Evolutionary conservation across 1,140 invertebrate species (phyloP).

Genomic region (Bombus sibiricus): DNA sequence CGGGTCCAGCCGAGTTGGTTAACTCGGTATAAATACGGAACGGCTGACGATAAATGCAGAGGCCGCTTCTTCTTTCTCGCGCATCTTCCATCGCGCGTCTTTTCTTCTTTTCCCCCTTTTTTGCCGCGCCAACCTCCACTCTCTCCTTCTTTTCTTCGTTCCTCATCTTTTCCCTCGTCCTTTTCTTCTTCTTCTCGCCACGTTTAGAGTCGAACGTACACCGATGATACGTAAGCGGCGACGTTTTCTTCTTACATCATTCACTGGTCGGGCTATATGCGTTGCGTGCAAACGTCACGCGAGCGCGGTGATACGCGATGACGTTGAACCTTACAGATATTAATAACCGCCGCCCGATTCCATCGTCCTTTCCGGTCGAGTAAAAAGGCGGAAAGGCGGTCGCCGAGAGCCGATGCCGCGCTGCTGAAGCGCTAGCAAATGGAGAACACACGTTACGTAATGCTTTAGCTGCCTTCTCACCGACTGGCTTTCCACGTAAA

Average conservation of each 20-base stretch:
- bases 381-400: slow-evolving; percentile 11
- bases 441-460: slow-evolving; percentile 15
- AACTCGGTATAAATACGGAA: slow-evolving; percentile 66
- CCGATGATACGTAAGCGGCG: not conserved
- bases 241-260: slow-evolving; percentile 57
- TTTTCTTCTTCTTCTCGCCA: slow-evolving; percentile 11
- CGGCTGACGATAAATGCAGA: slow-evolving; percentile 60
- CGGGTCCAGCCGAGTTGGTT: slow-evolving; percentile 52
- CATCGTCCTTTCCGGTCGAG: not conserved
- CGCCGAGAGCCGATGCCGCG: not conserved
- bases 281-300: slow-evolving; percentile 40
- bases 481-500: not conserved
- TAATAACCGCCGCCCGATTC: slow-evolving; percentile 51
- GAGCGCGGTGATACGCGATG: slow-evolving; percentile 39
- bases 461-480: not conserved
- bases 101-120: slow-evolving; percentile 9
- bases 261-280: slow-evolving; percentile 18
- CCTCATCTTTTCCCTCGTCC: not conserved
- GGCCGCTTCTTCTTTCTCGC: slow-evolving; percentile 27
- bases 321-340: slow-evolving; percentile 55
- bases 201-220: not conserved
- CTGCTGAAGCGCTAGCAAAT: not conserved
- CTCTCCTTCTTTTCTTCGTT: slow-evolving; percentile 10
- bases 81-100: not conserved
- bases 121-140: not conserved